phyloP scores from a whole-genome alignment of 2,888 invertebrate species.

The Tenthredo amoena region DNA sequence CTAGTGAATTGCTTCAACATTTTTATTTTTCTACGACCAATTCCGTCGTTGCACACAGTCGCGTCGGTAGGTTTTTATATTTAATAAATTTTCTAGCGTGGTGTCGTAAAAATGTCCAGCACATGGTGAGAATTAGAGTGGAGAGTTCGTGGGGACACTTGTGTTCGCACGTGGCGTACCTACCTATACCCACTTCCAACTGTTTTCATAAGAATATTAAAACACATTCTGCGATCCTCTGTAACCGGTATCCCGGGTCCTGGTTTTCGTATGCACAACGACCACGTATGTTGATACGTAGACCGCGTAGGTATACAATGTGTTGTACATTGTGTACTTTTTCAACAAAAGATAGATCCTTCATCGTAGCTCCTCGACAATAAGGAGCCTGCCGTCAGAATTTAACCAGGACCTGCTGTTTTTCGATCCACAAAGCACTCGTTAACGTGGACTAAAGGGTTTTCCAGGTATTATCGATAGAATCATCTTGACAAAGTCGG shows the following conservation, averaged over 20 bases:
- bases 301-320: constrained; percentile 56
- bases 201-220: constrained; percentile 18
- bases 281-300: constrained; percentile 20
- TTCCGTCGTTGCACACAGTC: background rate
- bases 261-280: background rate
- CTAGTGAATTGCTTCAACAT: too few relatives aligned
- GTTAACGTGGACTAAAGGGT: constrained; percentile 56
- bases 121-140: background rate
- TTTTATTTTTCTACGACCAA: background rate
- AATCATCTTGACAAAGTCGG: background rate
- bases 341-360: constrained; percentile 66
- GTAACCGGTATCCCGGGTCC: constrained; percentile 9
- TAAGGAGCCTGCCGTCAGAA: constrained; percentile 58
- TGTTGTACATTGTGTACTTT: constrained; percentile 66
- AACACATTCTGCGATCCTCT: background rate
- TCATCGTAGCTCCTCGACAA: constrained; percentile 62
- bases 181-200: background rate
- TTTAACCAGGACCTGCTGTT: constrained; percentile 58
- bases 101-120: background rate
- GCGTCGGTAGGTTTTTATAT: background rate
- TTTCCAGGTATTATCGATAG: constrained; percentile 42
- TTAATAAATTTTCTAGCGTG: background rate
- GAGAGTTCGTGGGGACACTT: constrained; percentile 27
- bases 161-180: constrained; percentile 31
- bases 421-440: constrained; percentile 60